A percentile compares a stretch with the other conserved stretches of the same genome.
phyloP scores from a whole-genome alignment of 1,140 invertebrate genomes.

The Carcinoscorpius rotundicauda region DNA sequence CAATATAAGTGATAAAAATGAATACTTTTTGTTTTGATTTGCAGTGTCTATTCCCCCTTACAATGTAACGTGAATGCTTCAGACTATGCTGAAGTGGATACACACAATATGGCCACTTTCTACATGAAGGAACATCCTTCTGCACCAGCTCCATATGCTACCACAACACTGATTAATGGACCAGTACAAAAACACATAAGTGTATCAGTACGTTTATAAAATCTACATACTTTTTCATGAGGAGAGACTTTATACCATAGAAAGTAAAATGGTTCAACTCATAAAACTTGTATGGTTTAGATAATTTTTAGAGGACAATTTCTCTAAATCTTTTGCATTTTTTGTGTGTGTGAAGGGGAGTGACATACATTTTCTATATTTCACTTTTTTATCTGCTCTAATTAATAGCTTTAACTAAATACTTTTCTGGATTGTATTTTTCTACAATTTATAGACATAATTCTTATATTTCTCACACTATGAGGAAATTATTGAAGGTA shows the following conservation, averaged over 20 bases:
- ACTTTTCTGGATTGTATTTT: no score
- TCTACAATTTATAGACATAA: no score
- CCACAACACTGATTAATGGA: constrained; percentile 51
- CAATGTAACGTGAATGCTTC: constrained; percentile 34
- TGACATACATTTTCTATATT: no score
- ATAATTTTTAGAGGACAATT: no score
- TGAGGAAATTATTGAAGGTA: no score
- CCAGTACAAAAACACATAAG: constrained; percentile 23
- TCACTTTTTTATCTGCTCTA: no score
- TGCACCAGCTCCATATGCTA: constrained; percentile 63
- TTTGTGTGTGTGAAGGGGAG: no score
- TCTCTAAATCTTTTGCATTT: no score
- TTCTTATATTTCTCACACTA: no score
- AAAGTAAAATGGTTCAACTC: neutral
- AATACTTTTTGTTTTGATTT: neutral
- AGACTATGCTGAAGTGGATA: constrained; percentile 65
- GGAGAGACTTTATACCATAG: no score
- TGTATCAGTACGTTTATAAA: constrained; percentile 23
- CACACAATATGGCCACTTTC: constrained; percentile 58
- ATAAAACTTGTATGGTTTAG: constrained; percentile 9
- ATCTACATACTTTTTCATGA: neutral
- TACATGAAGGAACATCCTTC: constrained; percentile 49
- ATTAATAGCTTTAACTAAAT: no score
- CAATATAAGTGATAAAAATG: no score
- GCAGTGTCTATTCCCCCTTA: neutral